A percentile compares a stretch with the other conserved stretches of the same genome.
These are phyloP conservation scores for Alcedo quadribrachys DNA, from an alignment of 2,797 vertebrate genomes.

Conservation along the genomic window DNA sequence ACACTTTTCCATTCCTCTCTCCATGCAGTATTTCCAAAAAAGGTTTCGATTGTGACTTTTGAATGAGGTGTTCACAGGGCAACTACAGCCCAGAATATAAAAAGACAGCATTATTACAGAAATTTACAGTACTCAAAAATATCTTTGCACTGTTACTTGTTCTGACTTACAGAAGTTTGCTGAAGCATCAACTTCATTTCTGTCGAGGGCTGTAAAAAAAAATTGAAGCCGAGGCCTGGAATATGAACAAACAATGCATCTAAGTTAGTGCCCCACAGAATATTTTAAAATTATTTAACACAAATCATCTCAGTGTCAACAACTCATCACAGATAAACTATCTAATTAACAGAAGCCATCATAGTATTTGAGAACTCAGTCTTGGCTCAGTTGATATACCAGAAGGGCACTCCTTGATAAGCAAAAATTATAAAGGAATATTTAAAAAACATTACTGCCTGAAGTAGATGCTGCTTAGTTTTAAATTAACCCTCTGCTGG, in stretches of 20 bases:
- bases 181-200: slow-evolving; percentile 68
- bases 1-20: too few species aligned
- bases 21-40: too few species aligned
- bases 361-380: slow-evolving; percentile 85
- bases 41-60: too few species aligned
- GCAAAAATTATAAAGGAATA: slow-evolving; percentile 82
- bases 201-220: slow-evolving; percentile 67
- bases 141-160: slow-evolving; percentile 51
- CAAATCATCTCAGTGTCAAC: slow-evolving; percentile 85
- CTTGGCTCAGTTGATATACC: slow-evolving; percentile 83
- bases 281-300: slow-evolving; percentile 87
- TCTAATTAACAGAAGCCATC: slow-evolving; percentile 86
- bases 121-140: slow-evolving; percentile 54
- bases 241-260: slow-evolving; percentile 78
- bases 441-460: slow-evolving; percentile 75
- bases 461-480: slow-evolving; percentile 75
- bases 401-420: slow-evolving; percentile 86
- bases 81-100: slow-evolving; percentile 45
- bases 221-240: slow-evolving; percentile 69
- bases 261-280: slow-evolving; percentile 80
- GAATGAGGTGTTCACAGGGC: too few species aligned
- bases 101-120: slow-evolving; percentile 40
- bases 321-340: slow-evolving; percentile 85
- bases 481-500: slow-evolving; percentile 80
- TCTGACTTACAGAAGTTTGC: slow-evolving; percentile 68